Evolutionary conservation across 2,888 invertebrate species (phyloP).

Genomic region (Phoenoteleia sp.): DNA sequence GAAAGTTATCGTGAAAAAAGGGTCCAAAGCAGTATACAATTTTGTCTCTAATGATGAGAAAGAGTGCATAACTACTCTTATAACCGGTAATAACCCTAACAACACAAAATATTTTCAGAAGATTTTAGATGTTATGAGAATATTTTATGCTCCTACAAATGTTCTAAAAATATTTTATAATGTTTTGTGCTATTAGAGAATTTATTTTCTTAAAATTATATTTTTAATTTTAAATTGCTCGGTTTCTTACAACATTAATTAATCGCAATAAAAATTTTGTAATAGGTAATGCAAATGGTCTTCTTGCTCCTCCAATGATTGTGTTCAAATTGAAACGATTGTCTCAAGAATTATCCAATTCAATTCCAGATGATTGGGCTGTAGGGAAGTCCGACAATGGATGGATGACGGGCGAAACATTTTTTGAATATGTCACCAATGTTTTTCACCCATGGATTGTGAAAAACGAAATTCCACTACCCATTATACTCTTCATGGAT

Average conservation of each 20-base stretch:
- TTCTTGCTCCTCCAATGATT: slow-evolving; percentile 77
- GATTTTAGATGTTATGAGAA: no score
- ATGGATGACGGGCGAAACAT: slow-evolving; percentile 85
- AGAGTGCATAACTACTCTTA: slow-evolving; percentile 38
- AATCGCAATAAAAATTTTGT: neutral
- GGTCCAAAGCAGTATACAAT: slow-evolving; percentile 16
- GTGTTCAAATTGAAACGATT: slow-evolving; percentile 80
- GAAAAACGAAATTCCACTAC: slow-evolving; percentile 80
- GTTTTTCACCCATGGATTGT: slow-evolving; percentile 83
- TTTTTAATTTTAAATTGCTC: neutral
- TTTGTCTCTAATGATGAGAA: slow-evolving; percentile 28
- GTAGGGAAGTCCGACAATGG: slow-evolving; percentile 84
- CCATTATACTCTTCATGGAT: slow-evolving; percentile 84
- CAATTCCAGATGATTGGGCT: slow-evolving; percentile 82
- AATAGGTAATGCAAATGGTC: slow-evolving; percentile 76
- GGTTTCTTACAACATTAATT: neutral
- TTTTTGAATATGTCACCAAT: slow-evolving; percentile 84
- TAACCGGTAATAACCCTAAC: slow-evolving; percentile 11
- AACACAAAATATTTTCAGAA: no score
- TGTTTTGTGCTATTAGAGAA: no score
- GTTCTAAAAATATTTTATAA: no score
- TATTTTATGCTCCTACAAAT: no score
- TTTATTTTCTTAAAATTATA: no score
- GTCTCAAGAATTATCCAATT: slow-evolving; percentile 74
- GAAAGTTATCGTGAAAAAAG: slow-evolving; percentile 45